Evolutionary conservation across 2,797 vertebrate genomes (phyloP).

Genomic region (Hapalemur alaotrensis): DNA sequence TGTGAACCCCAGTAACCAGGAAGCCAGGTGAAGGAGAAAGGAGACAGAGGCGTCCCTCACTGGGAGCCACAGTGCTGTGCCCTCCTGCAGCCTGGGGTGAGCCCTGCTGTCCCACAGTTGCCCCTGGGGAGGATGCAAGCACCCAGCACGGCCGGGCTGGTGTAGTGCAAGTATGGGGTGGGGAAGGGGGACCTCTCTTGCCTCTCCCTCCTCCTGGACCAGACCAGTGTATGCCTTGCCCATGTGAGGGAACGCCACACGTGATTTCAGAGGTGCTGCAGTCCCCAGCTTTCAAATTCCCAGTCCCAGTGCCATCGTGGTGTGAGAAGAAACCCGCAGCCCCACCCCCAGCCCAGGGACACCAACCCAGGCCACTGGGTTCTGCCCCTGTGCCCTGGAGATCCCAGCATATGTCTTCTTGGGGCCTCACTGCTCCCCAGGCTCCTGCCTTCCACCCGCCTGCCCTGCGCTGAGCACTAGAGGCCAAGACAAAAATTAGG

Average conservation of each 20-base stretch:
- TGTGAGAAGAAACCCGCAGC: background rate
- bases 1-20: background rate
- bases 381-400: background rate
- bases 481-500: background rate
- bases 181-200: background rate
- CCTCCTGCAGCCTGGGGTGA: background rate
- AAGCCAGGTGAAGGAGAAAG: background rate
- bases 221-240: too few species aligned
- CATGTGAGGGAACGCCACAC: background rate
- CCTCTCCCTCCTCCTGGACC: rapidly evolving
- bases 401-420: rapidly evolving
- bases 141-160: too few species aligned
- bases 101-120: background rate
- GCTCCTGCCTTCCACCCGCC: background rate
- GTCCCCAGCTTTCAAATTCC: background rate
- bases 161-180: rapidly evolving
- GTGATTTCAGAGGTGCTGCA: background rate
- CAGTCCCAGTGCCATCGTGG: background rate
- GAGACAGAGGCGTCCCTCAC: background rate
- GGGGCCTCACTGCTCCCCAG: background rate
- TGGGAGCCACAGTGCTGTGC: too few species aligned
- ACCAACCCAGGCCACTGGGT: rapidly evolving
- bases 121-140: background rate
- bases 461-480: background rate
- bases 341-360: too few species aligned